Evolutionary conservation across 2,113 vertebrate species (phyloP), one percentile per base, ranked within the genome.

Genomic region (Pterocles gutturalis): DNA sequence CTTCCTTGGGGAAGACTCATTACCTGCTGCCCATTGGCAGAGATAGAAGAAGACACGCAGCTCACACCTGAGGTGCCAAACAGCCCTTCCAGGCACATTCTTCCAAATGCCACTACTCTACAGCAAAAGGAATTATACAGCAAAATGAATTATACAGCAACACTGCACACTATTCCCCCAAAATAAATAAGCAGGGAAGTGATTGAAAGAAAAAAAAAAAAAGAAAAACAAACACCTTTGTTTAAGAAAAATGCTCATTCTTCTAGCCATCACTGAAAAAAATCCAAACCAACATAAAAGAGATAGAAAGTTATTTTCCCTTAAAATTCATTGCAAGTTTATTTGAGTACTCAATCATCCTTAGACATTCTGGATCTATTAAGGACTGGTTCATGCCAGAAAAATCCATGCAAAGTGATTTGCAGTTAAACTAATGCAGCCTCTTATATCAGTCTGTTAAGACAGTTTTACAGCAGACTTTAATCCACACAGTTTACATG

Each of bases 311-410:
- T 61, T 80, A 53, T 72, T 95, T 93, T 8, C 36, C 57, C 70
- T 82, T 84, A 89, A 92, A 95, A 95, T 89, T 93, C 83, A 95
- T 89, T 82, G 69, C 53, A 86, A 90, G 80, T 92, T 96, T 96
- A 96, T 96, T 91, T 94, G 79, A 94, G 72, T 57, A 89, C n/a
- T 95, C 2, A 0, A 58, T 93, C 90, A 95, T 76, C 31, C 89
- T 86, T 80, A 89, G 86, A 79, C 81, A 64, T 87, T 80, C 46
- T 65, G 45, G 76, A 87, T 93, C 89, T 95, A 64, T 89, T 97
- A 95, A 87, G 45, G 51, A 65, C 70, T 83, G n/a, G 69, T 83
- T 95, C 91, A 87, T 65, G 80, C 80, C 83, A 84, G 64, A 79
- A 83, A 95, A 97, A 88, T 85, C 70, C 41, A 95, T 48, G 62